These are phyloP conservation scores for Serranochromis macrocephalus DNA, from an alignment of 2,113 vertebrate genomes.

Conservation along the genomic window DNA sequence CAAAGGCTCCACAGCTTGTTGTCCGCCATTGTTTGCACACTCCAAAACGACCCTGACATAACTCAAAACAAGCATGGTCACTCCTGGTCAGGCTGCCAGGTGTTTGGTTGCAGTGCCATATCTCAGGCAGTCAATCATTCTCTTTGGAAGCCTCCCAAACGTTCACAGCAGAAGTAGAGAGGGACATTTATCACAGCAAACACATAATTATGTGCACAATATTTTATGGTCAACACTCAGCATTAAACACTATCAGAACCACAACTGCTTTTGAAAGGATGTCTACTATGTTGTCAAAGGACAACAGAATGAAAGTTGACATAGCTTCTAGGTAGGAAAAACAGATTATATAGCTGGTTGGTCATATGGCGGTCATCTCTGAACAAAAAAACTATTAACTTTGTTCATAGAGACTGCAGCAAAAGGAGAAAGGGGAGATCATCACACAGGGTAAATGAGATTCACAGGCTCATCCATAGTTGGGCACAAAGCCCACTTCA, in stretches of 20 bases:
- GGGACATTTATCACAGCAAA: slow-evolving; percentile 1
- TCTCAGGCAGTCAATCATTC: slow-evolving; percentile 25
- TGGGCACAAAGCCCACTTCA: slow-evolving; percentile 59
- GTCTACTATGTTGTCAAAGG: neutral
- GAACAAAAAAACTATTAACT: slow-evolving; percentile 42
- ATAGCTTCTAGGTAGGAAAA: neutral
- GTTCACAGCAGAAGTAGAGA: neutral
- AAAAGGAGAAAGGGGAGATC: slow-evolving; percentile 42
- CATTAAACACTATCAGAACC: neutral
- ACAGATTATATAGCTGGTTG: neutral
- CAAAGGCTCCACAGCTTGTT: neutral
- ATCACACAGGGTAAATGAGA: slow-evolving; percentile 62
- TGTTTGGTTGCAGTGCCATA: neutral
- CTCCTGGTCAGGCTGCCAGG: neutral
- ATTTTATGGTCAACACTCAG: neutral
- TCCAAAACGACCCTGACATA: neutral
- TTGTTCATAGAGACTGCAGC: slow-evolving; percentile 26
- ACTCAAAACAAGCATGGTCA: neutral
- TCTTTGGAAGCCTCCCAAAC: slow-evolving; percentile 30
- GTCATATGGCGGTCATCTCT: neutral
- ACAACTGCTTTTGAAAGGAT: neutral
- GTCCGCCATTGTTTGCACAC: slow-evolving; percentile 3
- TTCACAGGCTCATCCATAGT: slow-evolving; percentile 64
- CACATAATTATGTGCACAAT: neutral
- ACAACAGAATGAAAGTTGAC: neutral